These are phyloP conservation scores for Sebastes hubbsi DNA, from an alignment of 2,797 vertebrate genomes.

Conservation along the genomic window DNA sequence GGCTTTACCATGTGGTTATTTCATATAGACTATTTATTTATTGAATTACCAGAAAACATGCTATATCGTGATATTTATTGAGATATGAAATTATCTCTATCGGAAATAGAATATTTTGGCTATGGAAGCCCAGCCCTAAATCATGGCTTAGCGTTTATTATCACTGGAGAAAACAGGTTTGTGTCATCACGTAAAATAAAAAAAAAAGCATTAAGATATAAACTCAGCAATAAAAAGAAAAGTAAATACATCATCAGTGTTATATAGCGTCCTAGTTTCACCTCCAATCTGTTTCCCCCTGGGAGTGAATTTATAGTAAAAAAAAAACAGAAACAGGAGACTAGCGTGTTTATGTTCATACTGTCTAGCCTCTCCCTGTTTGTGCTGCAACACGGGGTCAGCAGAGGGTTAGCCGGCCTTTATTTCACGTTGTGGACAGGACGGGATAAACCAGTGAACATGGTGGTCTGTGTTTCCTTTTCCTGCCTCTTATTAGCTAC, in stretches of 20 bases:
- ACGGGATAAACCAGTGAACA: constrained; percentile 57
- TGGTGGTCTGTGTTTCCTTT: constrained; percentile 67
- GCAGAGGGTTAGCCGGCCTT: constrained; percentile 50
- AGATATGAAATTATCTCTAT: no score
- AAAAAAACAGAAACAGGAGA: constrained; percentile 10
- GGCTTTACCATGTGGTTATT: no score
- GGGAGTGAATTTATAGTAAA: not conserved
- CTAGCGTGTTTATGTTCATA: constrained; percentile 43
- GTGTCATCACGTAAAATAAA: not conserved
- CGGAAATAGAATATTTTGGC: no score
- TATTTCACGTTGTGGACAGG: constrained; percentile 55
- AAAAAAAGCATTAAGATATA: not conserved
- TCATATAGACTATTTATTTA: no score
- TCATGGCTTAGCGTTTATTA: not conserved
- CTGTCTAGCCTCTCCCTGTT: constrained; percentile 24
- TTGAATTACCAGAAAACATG: no score
- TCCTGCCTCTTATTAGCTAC: constrained; percentile 54
- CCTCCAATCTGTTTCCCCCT: not conserved
- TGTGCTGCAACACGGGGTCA: constrained; percentile 53
- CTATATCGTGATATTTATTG: no score
- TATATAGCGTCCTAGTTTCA: not conserved
- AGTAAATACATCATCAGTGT: not conserved
- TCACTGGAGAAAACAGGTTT: not conserved
- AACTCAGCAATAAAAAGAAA: not conserved
- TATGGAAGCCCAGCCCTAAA: not conserved